Base-by-base conservation (phyloP, 2,113 vertebrate genomes). In the Menidia beryllina region DNA sequence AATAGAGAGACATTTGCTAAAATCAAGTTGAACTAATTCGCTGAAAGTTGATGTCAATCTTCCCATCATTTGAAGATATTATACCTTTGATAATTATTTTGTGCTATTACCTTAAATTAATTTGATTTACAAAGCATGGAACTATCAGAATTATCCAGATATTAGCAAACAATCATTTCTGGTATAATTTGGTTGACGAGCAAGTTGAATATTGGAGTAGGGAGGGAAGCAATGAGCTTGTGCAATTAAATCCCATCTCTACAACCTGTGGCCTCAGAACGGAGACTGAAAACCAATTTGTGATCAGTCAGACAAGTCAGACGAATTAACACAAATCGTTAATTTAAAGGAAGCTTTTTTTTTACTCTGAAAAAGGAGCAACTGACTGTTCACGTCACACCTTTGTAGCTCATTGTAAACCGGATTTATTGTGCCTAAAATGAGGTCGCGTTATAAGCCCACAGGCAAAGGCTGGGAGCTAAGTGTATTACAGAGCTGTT, bases 181-280 rank as follows among this genome's bases (percentile, higher is more conserved):
- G 11, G 7, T 47, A 14, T 7, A 69, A 51, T 45, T 27, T 51
- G 13, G 41, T 60, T 60, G 21, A 57, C 7, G 77, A 75, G 66
- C 63, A 65, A 56, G 10, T 63, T 5, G 34, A 67, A 24, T 45
- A 53, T 69, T 71, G 53, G 12, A 69, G 19, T 43, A 9, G 50
- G n/a, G 30, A 26, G 10, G 12, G 65, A 51, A 62, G 38, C 14
- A 74, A 72, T 74, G 63, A 68, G 34, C 59, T 43, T 0, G 36
- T n/a, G 68, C 2, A 53, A 19, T 54, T 72, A 20, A 71, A 77
- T 11, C 61, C 13, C 24, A 25, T 23, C 24, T 61, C 23, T 50
- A 81, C 23, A 78, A 70, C 83, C 86, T 89, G 90, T 92, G 89
- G 88, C 49, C 87, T 90, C 81, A 91, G 86, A 91, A 91, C 84